These are phyloP conservation scores for Cebidichthys violaceus DNA, from an alignment of 2,113 vertebrate genomes.

Conservation along the genomic window DNA sequence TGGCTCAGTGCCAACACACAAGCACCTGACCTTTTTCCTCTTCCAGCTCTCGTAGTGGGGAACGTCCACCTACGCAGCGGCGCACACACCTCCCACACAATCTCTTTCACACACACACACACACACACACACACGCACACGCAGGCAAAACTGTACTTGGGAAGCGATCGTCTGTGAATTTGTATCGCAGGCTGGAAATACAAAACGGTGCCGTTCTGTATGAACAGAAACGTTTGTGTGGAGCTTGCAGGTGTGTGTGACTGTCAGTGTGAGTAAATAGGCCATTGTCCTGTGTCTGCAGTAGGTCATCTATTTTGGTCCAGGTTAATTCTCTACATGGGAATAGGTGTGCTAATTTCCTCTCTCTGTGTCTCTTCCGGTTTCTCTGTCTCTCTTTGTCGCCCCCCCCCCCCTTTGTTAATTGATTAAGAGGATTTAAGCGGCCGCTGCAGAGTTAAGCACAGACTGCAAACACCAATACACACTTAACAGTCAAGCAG, in stretches of 20 bases:
- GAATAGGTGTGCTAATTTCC: conserved; percentile 74
- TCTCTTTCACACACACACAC: conserved; percentile 43
- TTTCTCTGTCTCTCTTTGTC: neutral
- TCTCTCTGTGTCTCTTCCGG: conserved; percentile 20
- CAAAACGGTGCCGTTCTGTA: conserved; percentile 15
- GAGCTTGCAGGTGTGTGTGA: conserved; percentile 41
- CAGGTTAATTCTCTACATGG: conserved; percentile 71
- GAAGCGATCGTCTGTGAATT: conserved; percentile 45
- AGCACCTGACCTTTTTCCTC: conserved; percentile 64
- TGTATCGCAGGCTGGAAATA: conserved; percentile 29
- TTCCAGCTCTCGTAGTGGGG: conserved; percentile 58
- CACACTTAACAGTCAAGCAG: conserved; percentile 33
- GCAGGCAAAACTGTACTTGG: conserved; percentile 34
- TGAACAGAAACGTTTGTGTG: conserved; percentile 10
- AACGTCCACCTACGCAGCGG: conserved; percentile 60
- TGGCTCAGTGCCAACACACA: conserved; percentile 50
- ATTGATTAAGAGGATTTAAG: conserved; percentile 78
- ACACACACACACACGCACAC: neutral
- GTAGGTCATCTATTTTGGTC: conserved; percentile 74
- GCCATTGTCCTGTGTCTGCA: conserved; percentile 65
- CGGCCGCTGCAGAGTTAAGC: conserved; percentile 56
- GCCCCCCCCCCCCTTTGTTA: conserved; percentile 43
- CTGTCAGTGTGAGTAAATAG: conserved; percentile 54
- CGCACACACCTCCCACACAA: conserved; percentile 64
- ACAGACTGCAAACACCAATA: conserved; percentile 34